These are phyloP conservation scores for Scaptomyza caliginosa DNA, from an alignment of 2,888 invertebrate genomes.

Conservation along the genomic window DNA sequence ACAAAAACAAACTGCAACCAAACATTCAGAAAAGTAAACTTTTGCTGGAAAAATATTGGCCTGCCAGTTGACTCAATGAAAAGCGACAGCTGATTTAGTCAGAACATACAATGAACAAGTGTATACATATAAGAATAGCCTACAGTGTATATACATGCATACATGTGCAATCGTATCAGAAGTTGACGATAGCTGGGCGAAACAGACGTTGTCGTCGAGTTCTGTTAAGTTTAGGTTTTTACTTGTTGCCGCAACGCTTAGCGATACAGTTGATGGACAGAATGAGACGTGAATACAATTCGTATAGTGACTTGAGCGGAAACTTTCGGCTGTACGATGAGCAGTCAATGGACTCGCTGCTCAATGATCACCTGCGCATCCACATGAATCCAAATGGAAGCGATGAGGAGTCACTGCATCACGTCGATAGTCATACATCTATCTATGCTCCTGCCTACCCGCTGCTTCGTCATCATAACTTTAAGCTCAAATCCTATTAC, in stretches of 20 bases:
- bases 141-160: not conserved
- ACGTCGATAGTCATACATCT: constrained; percentile 30
- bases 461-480: constrained; percentile 61
- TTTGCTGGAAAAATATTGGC: constrained; percentile 28
- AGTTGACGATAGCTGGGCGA: constrained; percentile 32
- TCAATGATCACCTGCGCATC: constrained; percentile 48
- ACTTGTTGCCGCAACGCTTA: constrained; percentile 34
- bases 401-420: constrained; percentile 38
- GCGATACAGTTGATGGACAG: constrained; percentile 50
- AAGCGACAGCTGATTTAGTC: constrained; percentile 44
- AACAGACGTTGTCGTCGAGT: constrained; percentile 28
- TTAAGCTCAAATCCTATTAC: constrained; percentile 62
- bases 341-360: constrained; percentile 64
- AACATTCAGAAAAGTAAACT: constrained; percentile 32
- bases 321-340: constrained; percentile 53
- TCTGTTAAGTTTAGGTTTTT: constrained; percentile 10
- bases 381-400: constrained; percentile 66
- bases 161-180: constrained; percentile 8
- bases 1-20: constrained; percentile 16
- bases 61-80: constrained; percentile 47
- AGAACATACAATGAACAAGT: constrained; percentile 8
- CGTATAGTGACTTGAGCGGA: constrained; percentile 59
- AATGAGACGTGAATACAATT: constrained; percentile 58
- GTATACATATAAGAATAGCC: not conserved
- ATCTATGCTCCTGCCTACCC: constrained; percentile 2